Evolutionary conservation across 1,140 invertebrate species (phyloP).

Genomic region (Drosophila parvula): DNA sequence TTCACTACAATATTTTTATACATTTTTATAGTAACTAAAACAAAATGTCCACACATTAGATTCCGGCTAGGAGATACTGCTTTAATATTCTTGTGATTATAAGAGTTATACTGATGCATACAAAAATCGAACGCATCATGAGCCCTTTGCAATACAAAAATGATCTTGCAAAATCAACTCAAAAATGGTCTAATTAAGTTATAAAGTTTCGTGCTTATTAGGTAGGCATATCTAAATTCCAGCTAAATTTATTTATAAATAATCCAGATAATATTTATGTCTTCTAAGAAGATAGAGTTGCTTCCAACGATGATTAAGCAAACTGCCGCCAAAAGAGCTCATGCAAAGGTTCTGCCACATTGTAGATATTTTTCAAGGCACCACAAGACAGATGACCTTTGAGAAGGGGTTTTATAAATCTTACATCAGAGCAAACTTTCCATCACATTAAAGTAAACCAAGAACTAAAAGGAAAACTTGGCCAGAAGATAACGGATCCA

Average conservation of each 20-base stretch:
- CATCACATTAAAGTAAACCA: not conserved
- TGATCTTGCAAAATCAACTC: not conserved
- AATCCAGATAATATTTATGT: not conserved
- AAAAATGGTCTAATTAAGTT: not conserved
- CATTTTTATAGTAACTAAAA: not conserved
- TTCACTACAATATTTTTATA: not conserved
- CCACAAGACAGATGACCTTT: constrained; percentile 18
- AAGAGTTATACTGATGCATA: too few relatives aligned
- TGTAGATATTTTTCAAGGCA: not conserved
- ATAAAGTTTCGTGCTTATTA: not conserved
- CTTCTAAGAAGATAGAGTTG: not conserved
- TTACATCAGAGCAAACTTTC: constrained; percentile 11
- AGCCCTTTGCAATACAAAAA: too few relatives aligned
- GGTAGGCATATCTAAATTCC: not conserved
- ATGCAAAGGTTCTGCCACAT: not conserved
- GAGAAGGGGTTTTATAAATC: not conserved
- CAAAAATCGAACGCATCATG: too few relatives aligned
- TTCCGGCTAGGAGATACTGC: not conserved
- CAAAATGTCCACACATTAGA: not conserved
- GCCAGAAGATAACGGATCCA: constrained; percentile 22
- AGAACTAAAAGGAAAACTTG: constrained; percentile 16
- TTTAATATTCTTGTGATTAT: too few relatives aligned
- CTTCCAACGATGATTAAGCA: not conserved
- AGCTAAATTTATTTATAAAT: constrained; percentile 3
- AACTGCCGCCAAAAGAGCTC: not conserved